These are phyloP conservation scores for Aurelia coerulea DNA, from an alignment of 30 jellyfish, hydroid and myxozoan species.

Conservation along the genomic window DNA sequence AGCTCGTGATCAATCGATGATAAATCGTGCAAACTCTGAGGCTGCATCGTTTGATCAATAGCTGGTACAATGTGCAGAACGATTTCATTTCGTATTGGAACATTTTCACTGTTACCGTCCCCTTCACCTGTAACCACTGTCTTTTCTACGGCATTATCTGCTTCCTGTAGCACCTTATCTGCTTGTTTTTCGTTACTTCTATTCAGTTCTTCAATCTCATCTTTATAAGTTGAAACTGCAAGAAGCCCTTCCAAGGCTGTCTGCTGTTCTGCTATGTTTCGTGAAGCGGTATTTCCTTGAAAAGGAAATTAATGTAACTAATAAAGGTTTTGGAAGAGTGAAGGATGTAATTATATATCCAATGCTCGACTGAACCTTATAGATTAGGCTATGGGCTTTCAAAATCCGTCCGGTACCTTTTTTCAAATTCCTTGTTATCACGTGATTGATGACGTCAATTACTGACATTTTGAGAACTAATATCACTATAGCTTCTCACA, in stretches of 20 bases:
- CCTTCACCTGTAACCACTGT: background rate
- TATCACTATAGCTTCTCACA: no score
- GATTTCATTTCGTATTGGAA: conserved; percentile 13
- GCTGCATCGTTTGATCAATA: conserved; percentile 22
- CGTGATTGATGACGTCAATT: no score
- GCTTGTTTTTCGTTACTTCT: background rate
- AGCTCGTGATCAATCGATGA: conserved; percentile 51
- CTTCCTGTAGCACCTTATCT: background rate
- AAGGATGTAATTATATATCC: no score
- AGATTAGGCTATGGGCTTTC: no score
- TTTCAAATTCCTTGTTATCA: no score
- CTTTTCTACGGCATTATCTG: background rate
- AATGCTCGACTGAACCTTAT: no score
- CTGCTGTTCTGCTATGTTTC: background rate
- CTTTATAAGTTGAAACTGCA: conserved; percentile 20
- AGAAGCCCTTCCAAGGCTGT: conserved; percentile 32
- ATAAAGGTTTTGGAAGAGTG: background rate
- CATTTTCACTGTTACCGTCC: background rate
- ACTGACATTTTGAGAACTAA: no score
- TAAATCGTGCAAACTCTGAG: conserved; percentile 40
- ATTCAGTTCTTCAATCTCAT: background rate
- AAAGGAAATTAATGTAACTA: background rate
- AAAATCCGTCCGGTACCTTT: no score
- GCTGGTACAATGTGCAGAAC: conserved; percentile 46
- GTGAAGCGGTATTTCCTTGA: conserved; percentile 5